Conservation (phyloP, 2,797 vertebrate species). For the Hippoglossus hippoglossus region DNA sequence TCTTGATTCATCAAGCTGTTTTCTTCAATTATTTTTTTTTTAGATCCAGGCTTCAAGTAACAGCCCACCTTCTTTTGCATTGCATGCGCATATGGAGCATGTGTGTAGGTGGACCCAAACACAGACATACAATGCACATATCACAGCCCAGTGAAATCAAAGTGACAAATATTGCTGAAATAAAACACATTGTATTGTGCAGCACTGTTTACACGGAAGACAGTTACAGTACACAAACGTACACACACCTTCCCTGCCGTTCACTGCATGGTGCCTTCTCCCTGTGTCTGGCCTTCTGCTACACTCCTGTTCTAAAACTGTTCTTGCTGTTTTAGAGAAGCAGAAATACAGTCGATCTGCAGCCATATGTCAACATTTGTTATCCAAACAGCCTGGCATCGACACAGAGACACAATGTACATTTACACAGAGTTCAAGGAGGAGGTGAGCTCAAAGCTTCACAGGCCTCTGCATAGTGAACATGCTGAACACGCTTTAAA, state of each 20-base stretch:
- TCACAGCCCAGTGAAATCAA: constrained; percentile 12
- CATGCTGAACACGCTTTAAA: constrained; percentile 15
- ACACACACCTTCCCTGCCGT: constrained; percentile 10
- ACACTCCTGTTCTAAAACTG: not conserved
- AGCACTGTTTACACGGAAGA: constrained; percentile 6
- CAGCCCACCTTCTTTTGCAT: constrained; percentile 18
- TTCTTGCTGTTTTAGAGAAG: constrained; percentile 25
- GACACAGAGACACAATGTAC: constrained; percentile 21
- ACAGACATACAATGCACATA: constrained; percentile 10
- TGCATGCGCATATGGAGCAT: constrained; percentile 17
- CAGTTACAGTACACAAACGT: not conserved
- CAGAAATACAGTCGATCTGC: constrained; percentile 29
- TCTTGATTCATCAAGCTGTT: constrained; percentile 36
- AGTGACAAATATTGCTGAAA: constrained; percentile 24
- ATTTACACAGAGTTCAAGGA: constrained; percentile 5
- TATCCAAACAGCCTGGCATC: constrained; percentile 28
- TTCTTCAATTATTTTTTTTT: constrained; percentile 20
- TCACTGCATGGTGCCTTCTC: constrained; percentile 36
- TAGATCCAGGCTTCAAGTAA: constrained; percentile 13
- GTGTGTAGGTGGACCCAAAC: not conserved
- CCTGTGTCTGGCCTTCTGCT: constrained; percentile 65
- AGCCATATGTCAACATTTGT: constrained; percentile 44
- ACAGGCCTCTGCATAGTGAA: constrained; percentile 1
- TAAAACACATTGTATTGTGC: constrained; percentile 9
- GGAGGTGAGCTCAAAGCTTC: constrained; percentile 14